phyloP scores from a whole-genome alignment of 2,888 invertebrate species.

The Leptarthrus brevirostris region DNA sequence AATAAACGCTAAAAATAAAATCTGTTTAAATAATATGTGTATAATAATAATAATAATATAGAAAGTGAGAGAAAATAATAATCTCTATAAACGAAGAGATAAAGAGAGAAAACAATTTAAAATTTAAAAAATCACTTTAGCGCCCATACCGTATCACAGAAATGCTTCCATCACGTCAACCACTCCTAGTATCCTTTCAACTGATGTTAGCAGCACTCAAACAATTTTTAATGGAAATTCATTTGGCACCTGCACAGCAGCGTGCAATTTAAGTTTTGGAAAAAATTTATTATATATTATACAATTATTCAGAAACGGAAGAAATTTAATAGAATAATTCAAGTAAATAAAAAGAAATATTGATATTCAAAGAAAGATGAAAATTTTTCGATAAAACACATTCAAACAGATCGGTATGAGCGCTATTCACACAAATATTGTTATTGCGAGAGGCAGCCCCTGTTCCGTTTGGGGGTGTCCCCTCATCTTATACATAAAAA shows the following conservation, averaged over 20 bases:
- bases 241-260: background rate
- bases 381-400: conserved; percentile 49
- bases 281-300: too few species aligned
- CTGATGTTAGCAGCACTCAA: background rate
- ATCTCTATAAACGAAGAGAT: conserved; percentile 40
- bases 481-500: conserved; percentile 15
- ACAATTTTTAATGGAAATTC: background rate
- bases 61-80: conserved; percentile 23
- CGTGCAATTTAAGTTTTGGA: too few species aligned
- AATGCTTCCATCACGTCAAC: conserved; percentile 64
- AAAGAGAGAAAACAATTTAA: conserved; percentile 50
- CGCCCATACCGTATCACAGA: conserved; percentile 68
- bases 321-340: conserved; percentile 9
- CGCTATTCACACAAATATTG: conserved; percentile 50
- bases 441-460: background rate
- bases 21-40: conserved; percentile 33
- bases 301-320: background rate
- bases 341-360: conserved; percentile 26
- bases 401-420: conserved; percentile 58
- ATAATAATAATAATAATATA: conserved; percentile 44
- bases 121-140: conserved; percentile 53
- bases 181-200: conserved; percentile 29
- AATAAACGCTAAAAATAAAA: conserved; percentile 41
- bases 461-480: background rate
- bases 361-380: conserved; percentile 39